A percentile compares a stretch with the other conserved stretches of the same genome.
Evolutionary conservation across 2,113 vertebrate genomes (phyloP).

Genomic region (Panthera leo): DNA sequence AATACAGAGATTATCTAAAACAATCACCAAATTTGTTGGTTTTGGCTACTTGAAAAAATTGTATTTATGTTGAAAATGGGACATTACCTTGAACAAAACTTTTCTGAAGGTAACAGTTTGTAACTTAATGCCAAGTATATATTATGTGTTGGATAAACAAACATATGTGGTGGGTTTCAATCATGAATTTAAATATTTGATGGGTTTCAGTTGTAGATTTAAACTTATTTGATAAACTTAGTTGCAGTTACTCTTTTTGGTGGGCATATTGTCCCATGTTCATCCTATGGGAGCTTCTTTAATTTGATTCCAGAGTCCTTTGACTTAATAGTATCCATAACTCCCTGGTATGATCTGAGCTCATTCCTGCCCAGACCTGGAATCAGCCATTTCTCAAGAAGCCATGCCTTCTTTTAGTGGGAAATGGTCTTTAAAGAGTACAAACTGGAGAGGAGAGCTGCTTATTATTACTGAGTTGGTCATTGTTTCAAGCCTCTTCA

Average conservation of each 20-base stretch:
- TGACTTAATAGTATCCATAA: background rate
- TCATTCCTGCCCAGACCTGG: background rate
- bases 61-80: background rate
- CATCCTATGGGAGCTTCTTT: background rate
- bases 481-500: background rate
- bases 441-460: background rate
- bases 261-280: background rate
- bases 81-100: background rate
- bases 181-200: background rate
- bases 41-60: background rate
- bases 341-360: background rate
- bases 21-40: background rate
- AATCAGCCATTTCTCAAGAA: constrained; percentile 13
- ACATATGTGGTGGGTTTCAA: background rate
- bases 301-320: background rate
- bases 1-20: background rate
- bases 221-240: background rate
- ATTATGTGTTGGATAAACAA: background rate
- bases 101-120: background rate
- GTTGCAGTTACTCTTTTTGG: background rate
- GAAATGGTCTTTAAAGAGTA: constrained; percentile 3
- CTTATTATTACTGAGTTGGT: background rate
- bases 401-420: background rate
- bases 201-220: background rate
- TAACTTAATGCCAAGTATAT: background rate